Base-by-base conservation (phyloP, 1,140 invertebrate species). In the Phocides pigmalion region DNA sequence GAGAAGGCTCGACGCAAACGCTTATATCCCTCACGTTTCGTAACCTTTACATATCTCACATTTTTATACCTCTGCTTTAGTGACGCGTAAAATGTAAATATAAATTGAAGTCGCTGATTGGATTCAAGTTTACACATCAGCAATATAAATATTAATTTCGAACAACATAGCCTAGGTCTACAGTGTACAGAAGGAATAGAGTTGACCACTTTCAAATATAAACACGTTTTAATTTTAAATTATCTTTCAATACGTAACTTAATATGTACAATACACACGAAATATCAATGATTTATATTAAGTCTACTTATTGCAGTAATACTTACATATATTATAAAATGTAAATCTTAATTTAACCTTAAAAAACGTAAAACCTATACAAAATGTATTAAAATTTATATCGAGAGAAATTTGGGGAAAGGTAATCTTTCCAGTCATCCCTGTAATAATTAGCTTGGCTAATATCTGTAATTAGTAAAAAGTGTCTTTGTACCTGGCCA, bases 41-140 rank as follows among this genome's bases (percentile, higher is more conserved):
- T 20, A 61, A 82, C 84, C 82, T 86, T 89, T 62, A 77, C 61
- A 84, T 50, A 83, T 50, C 68, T 67, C 62, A 54, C 17, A 58
- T 59, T 50, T 63, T 44, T 22, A 62, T 54, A 56, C 28, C n/a
- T 12, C 12, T 39, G 12, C 41, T 28, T 47, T 47, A 19, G 15
- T 3, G 1, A 22, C 17, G 25, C 25, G 11, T 11, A 32, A 32
- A 32, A 32, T 32, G 9, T 41, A 41, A 25, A 22, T 16, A 19
- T 1, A 1, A 32, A 32, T 1, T 3, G 28, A 32, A 11, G 9
- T 11, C 5, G 9, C 8, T 32, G 8, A 32, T 32, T 1, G 9
- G n/a, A 32, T 32, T n/a, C 28, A 0, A 32, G 9, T 5, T 22
- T 22, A 22, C 20, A 5, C 1, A 11, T 32, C 9, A 11, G 28